Evolutionary conservation across 2,888 invertebrate genomes (phyloP).

Genomic region (Leucozona laternaria): DNA sequence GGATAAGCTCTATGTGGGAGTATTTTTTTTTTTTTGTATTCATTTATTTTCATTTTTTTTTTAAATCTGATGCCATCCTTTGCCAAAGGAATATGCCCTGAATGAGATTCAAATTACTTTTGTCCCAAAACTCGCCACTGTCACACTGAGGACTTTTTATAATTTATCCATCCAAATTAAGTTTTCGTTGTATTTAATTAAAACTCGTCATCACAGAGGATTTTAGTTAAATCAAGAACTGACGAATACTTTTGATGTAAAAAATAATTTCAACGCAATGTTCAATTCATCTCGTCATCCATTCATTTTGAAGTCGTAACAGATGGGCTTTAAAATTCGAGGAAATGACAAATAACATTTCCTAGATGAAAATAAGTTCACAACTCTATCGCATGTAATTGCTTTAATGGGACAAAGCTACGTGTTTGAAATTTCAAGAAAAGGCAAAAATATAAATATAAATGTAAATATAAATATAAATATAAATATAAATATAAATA

Average conservation of each 20-base stretch:
- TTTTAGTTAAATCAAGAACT: slow-evolving; percentile 14
- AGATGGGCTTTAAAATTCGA: not conserved
- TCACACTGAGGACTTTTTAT: not conserved
- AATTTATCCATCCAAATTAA: slow-evolving; percentile 32
- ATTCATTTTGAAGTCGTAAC: not conserved
- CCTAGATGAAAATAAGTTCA: not conserved
- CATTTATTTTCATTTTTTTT: not conserved
- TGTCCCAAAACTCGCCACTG: not conserved
- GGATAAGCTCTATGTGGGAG: not conserved
- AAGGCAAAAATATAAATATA: too few relatives aligned
- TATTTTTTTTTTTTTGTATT: not conserved
- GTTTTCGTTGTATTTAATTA: slow-evolving; percentile 38
- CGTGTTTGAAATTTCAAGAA: too few relatives aligned
- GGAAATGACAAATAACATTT: not conserved
- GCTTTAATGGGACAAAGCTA: not conserved
- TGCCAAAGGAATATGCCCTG: not conserved
- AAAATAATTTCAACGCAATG: not conserved
- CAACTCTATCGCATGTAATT: not conserved
- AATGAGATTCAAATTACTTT: slow-evolving; percentile 16
- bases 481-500: too few relatives aligned
- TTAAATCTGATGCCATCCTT: not conserved
- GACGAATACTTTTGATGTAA: slow-evolving; percentile 3
- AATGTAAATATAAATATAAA: too few relatives aligned
- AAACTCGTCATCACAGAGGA: not conserved
- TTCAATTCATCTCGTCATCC: not conserved